These are phyloP conservation scores for Valencia hispanica DNA, from an alignment of 2,797 vertebrate species.

Conservation along the genomic window DNA sequence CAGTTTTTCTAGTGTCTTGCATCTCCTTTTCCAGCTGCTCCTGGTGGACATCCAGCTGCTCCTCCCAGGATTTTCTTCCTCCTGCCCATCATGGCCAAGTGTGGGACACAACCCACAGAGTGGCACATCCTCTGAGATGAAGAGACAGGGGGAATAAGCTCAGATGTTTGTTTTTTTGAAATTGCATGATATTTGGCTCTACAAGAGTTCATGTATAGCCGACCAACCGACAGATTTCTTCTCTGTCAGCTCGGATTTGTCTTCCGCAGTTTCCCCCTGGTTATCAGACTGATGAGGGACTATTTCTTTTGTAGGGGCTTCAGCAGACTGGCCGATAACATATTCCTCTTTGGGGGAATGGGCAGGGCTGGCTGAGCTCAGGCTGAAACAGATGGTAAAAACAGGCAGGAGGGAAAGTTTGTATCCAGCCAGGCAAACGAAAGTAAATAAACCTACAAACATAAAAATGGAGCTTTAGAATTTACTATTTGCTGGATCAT, in stretches of 20 bases:
- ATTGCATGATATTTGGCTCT: constrained; percentile 22
- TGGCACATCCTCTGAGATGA: constrained; percentile 80
- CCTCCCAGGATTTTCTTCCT: constrained; percentile 91
- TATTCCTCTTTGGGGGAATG: constrained; percentile 92
- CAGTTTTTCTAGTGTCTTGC: constrained; percentile 81
- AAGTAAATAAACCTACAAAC: constrained; percentile 57
- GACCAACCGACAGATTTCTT: constrained; percentile 79
- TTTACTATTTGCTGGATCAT: constrained; percentile 36
- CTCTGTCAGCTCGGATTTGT: constrained; percentile 85
- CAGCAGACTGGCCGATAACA: constrained; percentile 78
- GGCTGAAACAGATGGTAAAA: constrained; percentile 81
- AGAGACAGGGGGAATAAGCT: constrained; percentile 13
- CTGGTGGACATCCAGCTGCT: constrained; percentile 94
- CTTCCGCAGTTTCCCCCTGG: constrained; percentile 79
- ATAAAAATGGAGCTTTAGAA: constrained; percentile 52
- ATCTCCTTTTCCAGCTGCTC: constrained; percentile 97
- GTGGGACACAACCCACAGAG: constrained; percentile 78
- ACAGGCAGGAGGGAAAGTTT: constrained; percentile 59
- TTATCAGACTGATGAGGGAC: constrained; percentile 84
- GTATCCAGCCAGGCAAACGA: constrained; percentile 61
- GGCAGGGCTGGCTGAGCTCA: constrained; percentile 93
- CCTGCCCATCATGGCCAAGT: constrained; percentile 72
- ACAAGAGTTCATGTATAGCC: constrained; percentile 47
- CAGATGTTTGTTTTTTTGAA: constrained; percentile 2
- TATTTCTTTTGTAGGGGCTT: constrained; percentile 86